Evolutionary conservation across 2,797 vertebrate species (phyloP), one percentile per base, ranked within the genome.

Genomic region (Urosaurus nigricauda): DNA sequence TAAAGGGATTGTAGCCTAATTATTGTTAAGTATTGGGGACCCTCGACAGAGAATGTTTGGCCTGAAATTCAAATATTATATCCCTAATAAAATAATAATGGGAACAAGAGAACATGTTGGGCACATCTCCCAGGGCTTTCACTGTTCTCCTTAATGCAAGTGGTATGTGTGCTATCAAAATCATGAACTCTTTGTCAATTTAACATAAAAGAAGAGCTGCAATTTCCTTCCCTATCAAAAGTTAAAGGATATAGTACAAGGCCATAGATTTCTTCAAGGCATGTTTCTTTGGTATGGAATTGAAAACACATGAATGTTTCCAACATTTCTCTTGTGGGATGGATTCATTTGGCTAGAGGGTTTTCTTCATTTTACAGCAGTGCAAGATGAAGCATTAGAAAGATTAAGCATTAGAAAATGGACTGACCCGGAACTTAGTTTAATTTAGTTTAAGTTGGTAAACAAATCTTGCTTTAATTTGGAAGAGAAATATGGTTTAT

Each of bases 281-380:
- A 11, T 58, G 2, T 5, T n/a, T 40, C 11, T 87, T 81, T 60
- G 86, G 65, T 60, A 74, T 13, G 47, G 63, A 71, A n/a, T 4
- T 35, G 12, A 51, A 92, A 88, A 40, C 14, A 87, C 47, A 17
- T 29, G 47, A 60, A 71, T 0, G 35, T 90, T 84, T 89, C 51
- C 77, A 80, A n/a, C 56, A 21, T 63, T 85, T 53, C 43, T 73
- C 51, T 37, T 90, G 84, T 68, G 70, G 6, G 80, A 86, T 14
- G 13, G 0, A 13, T 63, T 9, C 9, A 32, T 35, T 87, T 77
- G 85, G n/a, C 16, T 0, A 1, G 11, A 47, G 26, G 4, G 43
- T 0, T 60, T 84, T n/a, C 21, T 86, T 91, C 83, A 80, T 70
- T 89, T 90, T 21, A 86, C 88, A 74, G 53, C 1, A 83, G 80